A percentile compares a stretch with the other conserved stretches of the same genome.
Evolutionary conservation across 2,888 invertebrate species (phyloP).

Genomic region (Willowsia nigromaculata): DNA sequence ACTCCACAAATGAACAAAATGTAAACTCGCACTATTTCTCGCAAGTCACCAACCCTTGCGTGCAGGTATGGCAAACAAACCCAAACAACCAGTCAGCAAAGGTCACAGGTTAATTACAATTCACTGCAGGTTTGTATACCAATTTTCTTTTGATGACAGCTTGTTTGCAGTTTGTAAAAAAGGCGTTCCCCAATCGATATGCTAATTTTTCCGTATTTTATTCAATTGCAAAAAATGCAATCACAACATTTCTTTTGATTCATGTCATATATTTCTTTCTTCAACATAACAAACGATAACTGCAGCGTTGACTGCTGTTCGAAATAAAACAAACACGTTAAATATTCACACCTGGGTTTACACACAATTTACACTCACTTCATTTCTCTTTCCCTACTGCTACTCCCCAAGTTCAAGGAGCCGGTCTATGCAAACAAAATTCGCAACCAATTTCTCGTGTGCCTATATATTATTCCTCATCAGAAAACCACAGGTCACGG

Average conservation of each 20-base stretch:
- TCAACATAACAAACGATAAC: too few relatives aligned
- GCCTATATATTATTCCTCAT: neutral
- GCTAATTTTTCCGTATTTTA: slow-evolving; percentile 10
- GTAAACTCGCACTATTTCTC: neutral
- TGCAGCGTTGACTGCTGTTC: too few relatives aligned
- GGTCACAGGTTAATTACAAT: slow-evolving; percentile 57
- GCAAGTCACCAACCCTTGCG: neutral
- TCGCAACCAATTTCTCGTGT: slow-evolving; percentile 15
- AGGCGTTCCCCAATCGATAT: slow-evolving; percentile 6
- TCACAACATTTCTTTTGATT: neutral
- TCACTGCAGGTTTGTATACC: slow-evolving; percentile 13
- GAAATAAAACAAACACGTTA: too few relatives aligned
- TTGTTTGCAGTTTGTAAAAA: neutral
- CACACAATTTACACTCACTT: neutral
- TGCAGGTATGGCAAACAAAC: neutral
- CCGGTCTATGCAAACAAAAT: neutral
- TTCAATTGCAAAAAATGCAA: neutral
- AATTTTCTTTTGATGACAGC: neutral
- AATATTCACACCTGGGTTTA: neutral
- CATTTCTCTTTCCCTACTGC: neutral
- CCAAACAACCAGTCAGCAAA: neutral
- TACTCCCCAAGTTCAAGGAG: slow-evolving; percentile 43
- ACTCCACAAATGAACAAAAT: neutral
- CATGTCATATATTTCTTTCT: neutral
- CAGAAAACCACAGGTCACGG: slow-evolving; percentile 43